Evolutionary conservation across 30 jellyfish, hydroid and myxozoan species (phyloP).

Genomic region (Calvadosia cruxmelitensis): DNA sequence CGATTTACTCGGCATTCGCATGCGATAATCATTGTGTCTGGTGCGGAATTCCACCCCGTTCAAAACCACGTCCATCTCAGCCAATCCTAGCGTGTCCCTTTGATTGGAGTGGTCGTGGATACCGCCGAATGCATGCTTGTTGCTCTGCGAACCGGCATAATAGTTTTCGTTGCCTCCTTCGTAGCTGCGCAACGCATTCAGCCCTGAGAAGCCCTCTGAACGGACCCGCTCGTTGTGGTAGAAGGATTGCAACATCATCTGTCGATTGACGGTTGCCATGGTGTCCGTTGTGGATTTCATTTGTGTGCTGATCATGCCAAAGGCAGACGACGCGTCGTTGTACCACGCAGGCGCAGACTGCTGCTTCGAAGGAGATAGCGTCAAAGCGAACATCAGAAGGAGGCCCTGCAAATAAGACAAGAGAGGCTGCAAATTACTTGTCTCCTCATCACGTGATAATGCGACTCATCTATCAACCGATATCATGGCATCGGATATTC

Average conservation of each 20-base stretch:
- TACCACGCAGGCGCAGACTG: no score
- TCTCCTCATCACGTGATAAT: no score
- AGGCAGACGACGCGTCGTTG: no score
- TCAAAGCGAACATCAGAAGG: no score
- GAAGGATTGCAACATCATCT: not conserved
- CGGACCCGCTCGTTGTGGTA: not conserved
- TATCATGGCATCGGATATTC: no score
- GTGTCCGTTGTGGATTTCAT: not conserved
- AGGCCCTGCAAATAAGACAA: no score
- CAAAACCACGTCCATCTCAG: conserved; percentile 43
- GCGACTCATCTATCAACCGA: no score
- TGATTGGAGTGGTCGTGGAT: conserved; percentile 61
- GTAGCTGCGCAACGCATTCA: not conserved
- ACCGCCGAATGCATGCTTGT: conserved; percentile 25
- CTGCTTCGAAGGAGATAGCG: no score
- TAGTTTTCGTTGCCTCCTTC: conserved; percentile 13
- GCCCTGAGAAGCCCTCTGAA: not conserved
- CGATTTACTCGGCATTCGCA: conserved; percentile 21
- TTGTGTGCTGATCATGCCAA: no score
- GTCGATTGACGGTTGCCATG: not conserved
- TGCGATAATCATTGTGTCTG: conserved; percentile 57
- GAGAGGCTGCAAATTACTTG: no score
- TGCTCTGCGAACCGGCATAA: conserved; percentile 30
- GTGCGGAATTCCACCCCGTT: conserved; percentile 74
- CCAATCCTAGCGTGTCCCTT: conserved; percentile 41